Base-by-base conservation (phyloP, 2,113 vertebrate species). In the Tympanuchus pallidicinctus region DNA sequence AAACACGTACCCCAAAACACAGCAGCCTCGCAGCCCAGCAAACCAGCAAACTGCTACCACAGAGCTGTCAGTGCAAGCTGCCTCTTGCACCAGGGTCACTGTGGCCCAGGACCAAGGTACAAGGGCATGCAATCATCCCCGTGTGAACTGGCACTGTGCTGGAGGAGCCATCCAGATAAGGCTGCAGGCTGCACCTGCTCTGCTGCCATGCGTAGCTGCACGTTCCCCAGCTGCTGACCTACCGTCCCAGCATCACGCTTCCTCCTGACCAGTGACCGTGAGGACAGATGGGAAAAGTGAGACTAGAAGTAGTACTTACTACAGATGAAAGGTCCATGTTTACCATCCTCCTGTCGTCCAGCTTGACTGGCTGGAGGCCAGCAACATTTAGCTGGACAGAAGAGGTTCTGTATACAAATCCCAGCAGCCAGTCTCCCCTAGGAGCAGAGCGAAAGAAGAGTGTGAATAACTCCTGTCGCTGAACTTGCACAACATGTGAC, bases 351-450 rank as follows among this genome's bases (percentile, higher is more conserved):
- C 97, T 98, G 95, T 99, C 98, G 45, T 98, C 97, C 86, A 99
- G 94, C 90, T 87, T 93, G 4, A 99, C 98, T 17, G 99, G 99
- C 96, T 99, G 99, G 42, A 99, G 98, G 64, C 99, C 99, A 7
- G 99, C 99, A 2, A 99, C 99, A 0, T 67, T 98, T 63, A 99
- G 90, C 93, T 99, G 98, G 87, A 96, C 98, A 4, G 98, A 98
- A 18, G 99, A 99, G 12, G 99, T 98, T 89, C 99, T 98, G 96
- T 99, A 99, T n/a, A 99, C 97, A 79, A 98, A 99, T 20, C 99
- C 95, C 95, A 99, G 98, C 61, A 99, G 98, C 99, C 99, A 99
- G 96, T 99, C 99, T 5, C 98, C 98, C 95, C 99, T 99, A 96
- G 36, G 11, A 86, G n/a, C 76, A 50, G 70, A 94, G 50, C 59